Evolutionary conservation across 2,888 invertebrate species (phyloP).

Genomic region (Rhopalosiphum nymphaeae): DNA sequence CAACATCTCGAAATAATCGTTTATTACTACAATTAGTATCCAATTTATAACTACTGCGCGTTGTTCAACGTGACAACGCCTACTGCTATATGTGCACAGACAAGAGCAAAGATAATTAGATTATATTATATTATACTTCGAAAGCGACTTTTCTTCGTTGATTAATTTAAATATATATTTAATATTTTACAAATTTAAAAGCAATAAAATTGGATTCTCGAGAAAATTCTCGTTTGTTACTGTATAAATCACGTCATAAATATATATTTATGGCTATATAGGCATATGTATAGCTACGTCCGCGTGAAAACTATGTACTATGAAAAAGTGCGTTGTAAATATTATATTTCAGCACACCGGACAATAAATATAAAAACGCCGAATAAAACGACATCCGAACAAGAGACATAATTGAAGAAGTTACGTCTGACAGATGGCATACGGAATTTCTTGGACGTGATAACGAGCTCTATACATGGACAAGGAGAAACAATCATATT

Average conservation of each 20-base stretch:
- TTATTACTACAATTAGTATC: not conserved
- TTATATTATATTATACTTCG: not conserved
- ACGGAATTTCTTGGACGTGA: slow-evolving; percentile 33
- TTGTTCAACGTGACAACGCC: not conserved
- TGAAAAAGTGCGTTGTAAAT: not conserved
- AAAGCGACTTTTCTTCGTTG: not conserved
- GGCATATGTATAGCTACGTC: not conserved
- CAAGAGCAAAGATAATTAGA: not conserved
- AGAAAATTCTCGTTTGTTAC: not conserved
- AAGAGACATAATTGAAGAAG: slow-evolving; percentile 40
- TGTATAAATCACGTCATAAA: not conserved
- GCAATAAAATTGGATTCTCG: not conserved
- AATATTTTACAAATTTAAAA: not conserved
- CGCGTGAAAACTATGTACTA: not conserved
- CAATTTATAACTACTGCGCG: not conserved
- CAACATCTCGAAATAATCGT: not conserved
- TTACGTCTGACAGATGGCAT: slow-evolving; percentile 21
- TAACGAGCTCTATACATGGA: slow-evolving; percentile 22
- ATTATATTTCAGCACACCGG: not conserved
- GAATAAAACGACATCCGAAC: slow-evolving; percentile 27
- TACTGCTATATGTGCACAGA: not conserved
- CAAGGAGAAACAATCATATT: slow-evolving; percentile 3
- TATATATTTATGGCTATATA: not conserved
- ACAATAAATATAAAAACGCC: not conserved
- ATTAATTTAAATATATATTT: not conserved